Conservation (phyloP, 2,888 invertebrate genomes). For the Crematogaster levior region DNA sequence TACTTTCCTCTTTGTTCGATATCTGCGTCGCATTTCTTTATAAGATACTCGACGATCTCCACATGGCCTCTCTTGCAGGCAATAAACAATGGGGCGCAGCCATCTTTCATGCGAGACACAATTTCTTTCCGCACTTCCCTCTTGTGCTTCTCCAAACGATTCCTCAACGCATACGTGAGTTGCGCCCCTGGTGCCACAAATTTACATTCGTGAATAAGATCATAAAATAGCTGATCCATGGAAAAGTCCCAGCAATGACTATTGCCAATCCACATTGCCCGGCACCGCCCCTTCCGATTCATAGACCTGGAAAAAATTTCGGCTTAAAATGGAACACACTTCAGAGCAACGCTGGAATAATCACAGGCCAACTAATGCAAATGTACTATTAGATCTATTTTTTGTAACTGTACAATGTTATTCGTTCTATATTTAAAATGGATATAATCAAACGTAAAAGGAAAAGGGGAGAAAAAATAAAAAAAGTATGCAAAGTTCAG, state of each 20-base stretch:
- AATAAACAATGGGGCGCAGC: slow-evolving; percentile 93
- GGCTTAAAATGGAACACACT: not conserved
- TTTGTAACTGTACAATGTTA: not conserved
- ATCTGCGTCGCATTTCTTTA: slow-evolving; percentile 93
- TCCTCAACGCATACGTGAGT: slow-evolving; percentile 87
- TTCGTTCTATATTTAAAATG: not conserved
- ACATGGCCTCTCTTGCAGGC: slow-evolving; percentile 93
- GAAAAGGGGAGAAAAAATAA: not conserved
- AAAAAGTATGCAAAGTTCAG: not conserved
- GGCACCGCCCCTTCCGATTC: not conserved
- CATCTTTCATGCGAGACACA: slow-evolving; percentile 90
- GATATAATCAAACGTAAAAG: not conserved
- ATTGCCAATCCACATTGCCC: slow-evolving; percentile 43
- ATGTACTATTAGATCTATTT: not conserved
- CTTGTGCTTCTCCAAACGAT: slow-evolving; percentile 87
- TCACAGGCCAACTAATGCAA: not conserved
- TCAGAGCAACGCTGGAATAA: not conserved
- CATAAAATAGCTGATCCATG: slow-evolving; percentile 87
- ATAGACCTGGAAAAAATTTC: not conserved
- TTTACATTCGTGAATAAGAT: slow-evolving; percentile 90
- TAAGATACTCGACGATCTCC: slow-evolving; percentile 94
- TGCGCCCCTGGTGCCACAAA: slow-evolving; percentile 90
- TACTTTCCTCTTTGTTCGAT: slow-evolving; percentile 95
- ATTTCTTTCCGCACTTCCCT: slow-evolving; percentile 89
- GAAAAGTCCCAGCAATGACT: slow-evolving; percentile 23